Evolutionary conservation across 2,888 invertebrate species (phyloP), one percentile per base, ranked within the genome.

Genomic region (Laothoe populi): DNA sequence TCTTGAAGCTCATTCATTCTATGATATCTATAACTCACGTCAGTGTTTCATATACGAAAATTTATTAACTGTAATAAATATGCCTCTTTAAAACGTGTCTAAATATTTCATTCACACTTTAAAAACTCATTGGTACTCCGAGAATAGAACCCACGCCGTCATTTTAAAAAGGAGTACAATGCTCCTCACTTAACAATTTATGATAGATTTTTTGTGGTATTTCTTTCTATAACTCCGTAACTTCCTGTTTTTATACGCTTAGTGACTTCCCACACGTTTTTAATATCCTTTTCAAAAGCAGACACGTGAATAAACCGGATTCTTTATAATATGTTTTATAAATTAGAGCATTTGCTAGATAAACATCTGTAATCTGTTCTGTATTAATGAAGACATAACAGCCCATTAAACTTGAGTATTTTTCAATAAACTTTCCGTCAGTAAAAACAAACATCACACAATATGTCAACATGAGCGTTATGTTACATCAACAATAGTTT

Each of bases 221-320:
- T 48, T 48, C 21, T 53, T 49, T 49, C 49, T 49, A 16, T 26
- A 31, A 11, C 53, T 19, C 31, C 31, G 53, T 11, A 53, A 53
- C 53, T 35, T 53, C 53, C 53, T 53, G 31, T 53, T 53, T 49
- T 53, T 53, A 35, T 53, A 53, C 53, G 53, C 31, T 53, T 19
- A 35, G 31, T 53, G 53, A 31, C 31, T 53, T 53, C 53, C 31
- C 31, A 35, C 53, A 35, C 53, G 31, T 53, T 53, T 31, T 53
- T 31, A 53, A 53, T 35, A 53, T 53, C 35, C 53, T 53, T 53
- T 35, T 35, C 19, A 35, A 48, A 48, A 19, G 11, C 3, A 35
- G 19, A 21, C 53, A 35, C 53, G 53, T 53, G 31, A 53, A 53
- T 19, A 19, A 53, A 53, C 31, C 11, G 7, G 31, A 35, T 53